phyloP scores from a whole-genome alignment of 2,888 invertebrate species.

The Caenorhabditis becei region DNA sequence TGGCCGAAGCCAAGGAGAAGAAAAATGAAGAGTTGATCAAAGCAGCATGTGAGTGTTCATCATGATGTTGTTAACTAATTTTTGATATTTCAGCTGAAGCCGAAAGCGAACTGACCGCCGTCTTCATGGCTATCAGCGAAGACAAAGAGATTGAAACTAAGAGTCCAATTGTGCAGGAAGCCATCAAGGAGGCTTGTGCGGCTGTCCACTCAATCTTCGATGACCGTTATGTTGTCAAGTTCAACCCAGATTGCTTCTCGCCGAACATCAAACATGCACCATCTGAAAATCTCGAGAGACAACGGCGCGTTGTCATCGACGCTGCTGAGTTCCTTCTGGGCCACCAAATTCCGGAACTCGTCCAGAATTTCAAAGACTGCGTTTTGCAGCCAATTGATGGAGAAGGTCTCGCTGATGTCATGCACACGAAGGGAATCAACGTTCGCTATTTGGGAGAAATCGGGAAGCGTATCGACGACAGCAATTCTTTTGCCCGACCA shows the following conservation, averaged over 20 bases:
- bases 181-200: slow-evolving; percentile 86
- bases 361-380: slow-evolving; percentile 84
- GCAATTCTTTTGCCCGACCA: slow-evolving; percentile 79
- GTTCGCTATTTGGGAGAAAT: slow-evolving; percentile 96
- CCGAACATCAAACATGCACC: slow-evolving; percentile 90
- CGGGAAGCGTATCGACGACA: slow-evolving; percentile 37
- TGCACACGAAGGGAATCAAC: slow-evolving; percentile 96
- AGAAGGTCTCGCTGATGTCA: slow-evolving; percentile 91
- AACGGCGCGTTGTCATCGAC: slow-evolving; percentile 86
- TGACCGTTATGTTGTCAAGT: slow-evolving; percentile 95
- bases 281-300: slow-evolving; percentile 82
- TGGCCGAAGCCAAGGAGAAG: slow-evolving; percentile 45
- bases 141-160: slow-evolving; percentile 55
- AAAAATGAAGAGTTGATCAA: slow-evolving; percentile 59
- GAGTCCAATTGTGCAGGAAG: slow-evolving; percentile 42
- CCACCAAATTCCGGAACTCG: slow-evolving; percentile 92
- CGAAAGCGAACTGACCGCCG: slow-evolving; percentile 59
- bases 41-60: slow-evolving; percentile 27
- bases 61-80: background rate
- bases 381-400: slow-evolving; percentile 91
- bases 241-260: slow-evolving; percentile 98
- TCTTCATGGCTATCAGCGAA: slow-evolving; percentile 62
- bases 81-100: slow-evolving; percentile 36
- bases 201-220: slow-evolving; percentile 96
- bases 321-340: slow-evolving; percentile 84